A percentile compares a stretch with the other conserved stretches of the same genome.
Conservation (phyloP, 2,888 invertebrate genomes). For the Drosophila dives region DNA sequence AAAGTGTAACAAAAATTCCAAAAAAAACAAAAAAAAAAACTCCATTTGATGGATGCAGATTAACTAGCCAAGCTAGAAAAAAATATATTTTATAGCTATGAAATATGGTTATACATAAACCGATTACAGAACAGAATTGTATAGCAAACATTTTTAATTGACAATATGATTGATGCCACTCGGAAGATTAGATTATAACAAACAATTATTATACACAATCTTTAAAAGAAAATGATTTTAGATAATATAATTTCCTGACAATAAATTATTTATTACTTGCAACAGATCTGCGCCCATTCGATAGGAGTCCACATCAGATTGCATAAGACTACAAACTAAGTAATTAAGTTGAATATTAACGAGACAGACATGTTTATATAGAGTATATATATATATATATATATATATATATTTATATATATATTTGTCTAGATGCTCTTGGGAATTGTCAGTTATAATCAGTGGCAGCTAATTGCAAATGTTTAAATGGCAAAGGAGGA, state of each 20-base stretch:
- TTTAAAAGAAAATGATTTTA: background rate
- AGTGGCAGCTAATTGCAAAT: conserved; percentile 36
- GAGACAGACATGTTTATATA: background rate
- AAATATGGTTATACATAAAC: background rate
- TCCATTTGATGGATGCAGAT: conserved; percentile 17
- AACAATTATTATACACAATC: background rate
- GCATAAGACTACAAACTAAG: background rate
- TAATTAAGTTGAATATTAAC: background rate
- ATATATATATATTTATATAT: background rate
- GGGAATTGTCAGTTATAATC: conserved; percentile 13
- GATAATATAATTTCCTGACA: background rate
- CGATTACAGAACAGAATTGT: background rate
- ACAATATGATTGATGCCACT: background rate
- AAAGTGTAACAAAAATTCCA: background rate
- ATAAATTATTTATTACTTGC: background rate
- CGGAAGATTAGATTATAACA: background rate
- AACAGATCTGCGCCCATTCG: background rate
- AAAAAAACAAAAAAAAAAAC: conserved; percentile 6
- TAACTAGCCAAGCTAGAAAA: conserved; percentile 4
- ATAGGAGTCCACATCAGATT: background rate
- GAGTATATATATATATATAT: background rate
- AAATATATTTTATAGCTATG: background rate
- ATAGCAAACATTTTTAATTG: background rate
- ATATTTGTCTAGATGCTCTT: background rate
- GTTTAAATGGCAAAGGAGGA: conserved; percentile 22